phyloP scores from a whole-genome alignment of 2,797 vertebrate species.

The Chrosomus eos region DNA sequence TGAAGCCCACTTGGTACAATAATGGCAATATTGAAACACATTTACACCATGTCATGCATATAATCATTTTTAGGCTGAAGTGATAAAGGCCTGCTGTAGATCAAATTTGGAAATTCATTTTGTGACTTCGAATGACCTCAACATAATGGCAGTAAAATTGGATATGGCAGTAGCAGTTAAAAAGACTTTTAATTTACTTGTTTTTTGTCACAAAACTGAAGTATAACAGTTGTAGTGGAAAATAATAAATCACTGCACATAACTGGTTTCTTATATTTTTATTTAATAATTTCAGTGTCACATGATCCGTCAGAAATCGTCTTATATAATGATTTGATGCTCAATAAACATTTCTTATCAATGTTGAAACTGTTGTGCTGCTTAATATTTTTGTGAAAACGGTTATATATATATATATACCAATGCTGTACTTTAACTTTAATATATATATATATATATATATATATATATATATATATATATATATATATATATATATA shows the following conservation, averaged over 20 bases:
- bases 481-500: too few relatives aligned
- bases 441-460: too few relatives aligned
- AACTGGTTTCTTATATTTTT: background rate
- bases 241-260: background rate
- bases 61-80: background rate
- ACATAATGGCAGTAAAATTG: too few relatives aligned
- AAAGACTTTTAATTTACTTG: too few relatives aligned
- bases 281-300: background rate
- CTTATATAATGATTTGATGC: background rate
- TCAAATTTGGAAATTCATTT: constrained; percentile 20
- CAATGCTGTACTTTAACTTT: too few relatives aligned
- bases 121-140: background rate
- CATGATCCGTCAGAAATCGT: background rate
- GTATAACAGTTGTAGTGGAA: background rate
- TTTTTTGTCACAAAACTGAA: background rate
- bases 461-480: too few relatives aligned
- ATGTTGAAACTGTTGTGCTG: too few relatives aligned
- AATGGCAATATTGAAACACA: background rate
- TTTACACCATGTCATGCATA: background rate
- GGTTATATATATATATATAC: background rate
- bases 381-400: too few relatives aligned
- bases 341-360: background rate
- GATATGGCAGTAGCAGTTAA: background rate
- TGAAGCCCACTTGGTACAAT: background rate
- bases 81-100: background rate